Evolutionary conservation across 2,113 vertebrate genomes (phyloP), one percentile per base, ranked within the genome.

Genomic region (Semicossyphus pulcher): DNA sequence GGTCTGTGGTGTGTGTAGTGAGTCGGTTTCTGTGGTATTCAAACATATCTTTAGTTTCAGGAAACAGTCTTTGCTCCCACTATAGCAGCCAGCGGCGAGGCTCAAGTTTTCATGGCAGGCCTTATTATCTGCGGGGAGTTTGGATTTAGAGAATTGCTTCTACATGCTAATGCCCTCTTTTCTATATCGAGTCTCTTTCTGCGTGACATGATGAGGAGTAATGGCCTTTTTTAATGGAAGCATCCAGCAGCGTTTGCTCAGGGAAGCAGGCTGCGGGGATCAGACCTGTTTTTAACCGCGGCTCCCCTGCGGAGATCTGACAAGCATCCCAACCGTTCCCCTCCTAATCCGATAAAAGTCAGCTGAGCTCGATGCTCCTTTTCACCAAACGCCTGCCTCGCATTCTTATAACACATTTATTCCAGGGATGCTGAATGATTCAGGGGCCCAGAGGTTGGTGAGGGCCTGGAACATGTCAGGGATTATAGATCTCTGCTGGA

Each of bases 171-270:
- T 61, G 72, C 10, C 60, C 60, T 76, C 58, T 58, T 81, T 70
- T 54, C 77, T 60, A 39, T 71, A 76, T 60, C 10, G 45, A 37
- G 65, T 75, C 36, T 57, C 31, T 64, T 47, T 73, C 53, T 65
- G 60, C 54, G 47, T 60, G 72, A 70, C 72, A 49, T 60, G 72
- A 81, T 71, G 66, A 70, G 53, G 18, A 76, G 54, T 71, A 76
- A 76, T 71, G 45, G 66, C 37, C n/a, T 71, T 60, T 71, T 71
- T 60, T 44, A 71, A 76, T 76, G 45, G 54, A 60, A 60, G 54
- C 54, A 54, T 47, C 53, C 53, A 54, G 65, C 59, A 71, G 76
- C 4, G n/a, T 59, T 60, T 52, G 44, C 60, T 60, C 53, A 52
- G 72, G 47, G 39, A 65, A 48, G 45, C 31, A 49, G 49, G 59